Percentiles rank a stretch among this genome's conserved stretches.
Evolutionary conservation across 2,113 vertebrate genomes (phyloP).

Genomic region (Ptyas mucosa): DNA sequence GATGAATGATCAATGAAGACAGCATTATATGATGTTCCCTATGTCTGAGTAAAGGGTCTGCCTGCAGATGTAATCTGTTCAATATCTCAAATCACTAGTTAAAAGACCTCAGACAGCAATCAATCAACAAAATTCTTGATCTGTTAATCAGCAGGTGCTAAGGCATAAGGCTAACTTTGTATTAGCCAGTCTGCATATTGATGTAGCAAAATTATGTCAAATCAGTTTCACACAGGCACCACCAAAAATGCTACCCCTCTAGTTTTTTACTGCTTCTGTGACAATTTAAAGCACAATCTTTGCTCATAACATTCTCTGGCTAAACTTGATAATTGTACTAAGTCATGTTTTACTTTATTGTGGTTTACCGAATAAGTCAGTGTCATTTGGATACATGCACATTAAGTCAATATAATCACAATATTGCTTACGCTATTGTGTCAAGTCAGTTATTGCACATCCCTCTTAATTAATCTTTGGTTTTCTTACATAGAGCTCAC

Average conservation of each 20-base stretch:
- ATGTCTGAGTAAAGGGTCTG: not conserved
- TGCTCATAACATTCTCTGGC: not conserved
- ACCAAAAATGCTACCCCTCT: not conserved
- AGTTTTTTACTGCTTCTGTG: not conserved
- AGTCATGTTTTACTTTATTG: not conserved
- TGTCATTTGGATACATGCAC: not conserved
- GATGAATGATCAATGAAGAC: not conserved
- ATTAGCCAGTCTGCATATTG: not conserved
- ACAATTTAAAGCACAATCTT: not conserved
- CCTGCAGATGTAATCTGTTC: not conserved
- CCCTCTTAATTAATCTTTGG: not conserved
- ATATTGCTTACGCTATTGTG: not conserved
- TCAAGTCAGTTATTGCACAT: not conserved
- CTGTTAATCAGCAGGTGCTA: not conserved
- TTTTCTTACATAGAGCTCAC: not conserved
- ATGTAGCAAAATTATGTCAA: not conserved
- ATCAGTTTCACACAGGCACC: not conserved
- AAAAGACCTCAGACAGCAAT: not conserved
- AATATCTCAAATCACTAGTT: not conserved
- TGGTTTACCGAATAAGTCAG: not conserved
- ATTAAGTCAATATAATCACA: not conserved
- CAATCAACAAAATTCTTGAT: not conserved
- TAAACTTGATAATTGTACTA: not conserved
- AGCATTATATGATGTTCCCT: not conserved
- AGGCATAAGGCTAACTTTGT: not conserved